phyloP scores from a whole-genome alignment of 2,113 vertebrate genomes.

The Genyomyrus donnyi region DNA sequence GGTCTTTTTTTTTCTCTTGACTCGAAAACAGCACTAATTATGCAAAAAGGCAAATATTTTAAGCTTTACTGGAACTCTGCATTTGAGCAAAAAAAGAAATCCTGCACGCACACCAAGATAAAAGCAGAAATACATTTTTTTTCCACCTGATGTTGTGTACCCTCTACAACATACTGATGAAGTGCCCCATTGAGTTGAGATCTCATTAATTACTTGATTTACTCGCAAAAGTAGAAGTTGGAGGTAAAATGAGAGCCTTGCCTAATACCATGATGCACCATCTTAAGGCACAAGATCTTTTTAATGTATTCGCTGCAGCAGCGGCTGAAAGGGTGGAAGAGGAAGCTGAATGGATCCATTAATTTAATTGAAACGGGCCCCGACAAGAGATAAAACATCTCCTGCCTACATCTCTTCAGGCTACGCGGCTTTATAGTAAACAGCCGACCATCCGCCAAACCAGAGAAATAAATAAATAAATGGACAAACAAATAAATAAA shows the following conservation, averaged over 20 bases:
- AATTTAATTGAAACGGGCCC: slow-evolving; percentile 98
- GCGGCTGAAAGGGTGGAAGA: slow-evolving; percentile 81
- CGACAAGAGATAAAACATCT: slow-evolving; percentile 98
- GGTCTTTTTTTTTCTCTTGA: not conserved
- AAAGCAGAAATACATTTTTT: slow-evolving; percentile 56
- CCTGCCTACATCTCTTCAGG: slow-evolving; percentile 81
- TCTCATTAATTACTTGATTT: slow-evolving; percentile 85
- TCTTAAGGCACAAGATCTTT: slow-evolving; percentile 98
- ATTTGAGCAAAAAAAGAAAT: slow-evolving; percentile 47
- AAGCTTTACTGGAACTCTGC: slow-evolving; percentile 52
- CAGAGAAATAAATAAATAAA: slow-evolving; percentile 38
- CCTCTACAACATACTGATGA: slow-evolving; percentile 66
- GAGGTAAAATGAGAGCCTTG: slow-evolving; percentile 66
- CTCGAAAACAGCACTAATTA: slow-evolving; percentile 30
- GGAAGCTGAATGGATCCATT: slow-evolving; percentile 97
- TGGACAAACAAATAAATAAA: not conserved
- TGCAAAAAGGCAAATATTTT: slow-evolving; percentile 63
- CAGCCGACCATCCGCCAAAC: slow-evolving; percentile 81
- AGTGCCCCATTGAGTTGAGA: slow-evolving; percentile 62
- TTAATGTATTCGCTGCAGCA: slow-evolving; percentile 90
- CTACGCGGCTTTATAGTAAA: slow-evolving; percentile 78
- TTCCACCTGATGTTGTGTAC: slow-evolving; percentile 28
- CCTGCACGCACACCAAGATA: slow-evolving; percentile 49
- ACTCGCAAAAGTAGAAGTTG: slow-evolving; percentile 58
- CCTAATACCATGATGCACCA: slow-evolving; percentile 89